Percentiles rank a stretch among this genome's conserved stretches.
phyloP scores from a whole-genome alignment of 2,888 invertebrate species.

The Lampropteryx suffumata region DNA sequence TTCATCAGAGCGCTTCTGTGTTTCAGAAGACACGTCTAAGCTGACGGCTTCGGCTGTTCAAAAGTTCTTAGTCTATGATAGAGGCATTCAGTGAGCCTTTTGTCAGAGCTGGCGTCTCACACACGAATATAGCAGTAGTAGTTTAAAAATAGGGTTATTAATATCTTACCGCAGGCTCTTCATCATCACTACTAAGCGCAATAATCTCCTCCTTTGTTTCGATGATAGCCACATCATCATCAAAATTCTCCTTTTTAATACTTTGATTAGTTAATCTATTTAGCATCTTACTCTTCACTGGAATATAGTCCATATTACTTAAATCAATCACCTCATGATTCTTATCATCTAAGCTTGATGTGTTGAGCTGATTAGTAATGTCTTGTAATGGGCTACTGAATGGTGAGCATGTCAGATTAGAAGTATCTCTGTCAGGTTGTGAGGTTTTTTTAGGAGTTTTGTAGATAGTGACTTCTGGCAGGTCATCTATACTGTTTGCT shows the following conservation, averaged over 20 bases:
- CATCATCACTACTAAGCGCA: constrained; percentile 74
- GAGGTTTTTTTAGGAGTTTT: too few species aligned
- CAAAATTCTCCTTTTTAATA: constrained; percentile 28
- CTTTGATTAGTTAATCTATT: constrained; percentile 34
- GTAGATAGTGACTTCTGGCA: constrained; percentile 28
- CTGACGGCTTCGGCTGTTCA: too few species aligned
- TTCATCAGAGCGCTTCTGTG: too few species aligned
- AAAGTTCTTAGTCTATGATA: too few species aligned
- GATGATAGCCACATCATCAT: constrained; percentile 70
- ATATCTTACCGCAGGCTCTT: constrained; percentile 52
- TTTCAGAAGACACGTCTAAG: too few species aligned
- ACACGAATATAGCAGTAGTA: too few species aligned
- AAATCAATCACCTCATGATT: constrained; percentile 25
- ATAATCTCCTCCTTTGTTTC: constrained; percentile 66
- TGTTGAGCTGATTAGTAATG: constrained; percentile 42
- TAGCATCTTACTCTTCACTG: constrained; percentile 38
- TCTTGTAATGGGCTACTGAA: constrained; percentile 61
- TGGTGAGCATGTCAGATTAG: constrained; percentile 62
- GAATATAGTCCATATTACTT: constrained; percentile 29
- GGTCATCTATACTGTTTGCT: constrained; percentile 40
- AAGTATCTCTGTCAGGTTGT: constrained; percentile 37
- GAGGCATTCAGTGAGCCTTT: too few species aligned
- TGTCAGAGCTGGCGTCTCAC: too few species aligned
- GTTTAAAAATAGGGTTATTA: background rate
- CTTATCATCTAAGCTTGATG: background rate